Base-by-base conservation (phyloP, 1,140 invertebrate genomes). In the Lasaia peninsularis region DNA sequence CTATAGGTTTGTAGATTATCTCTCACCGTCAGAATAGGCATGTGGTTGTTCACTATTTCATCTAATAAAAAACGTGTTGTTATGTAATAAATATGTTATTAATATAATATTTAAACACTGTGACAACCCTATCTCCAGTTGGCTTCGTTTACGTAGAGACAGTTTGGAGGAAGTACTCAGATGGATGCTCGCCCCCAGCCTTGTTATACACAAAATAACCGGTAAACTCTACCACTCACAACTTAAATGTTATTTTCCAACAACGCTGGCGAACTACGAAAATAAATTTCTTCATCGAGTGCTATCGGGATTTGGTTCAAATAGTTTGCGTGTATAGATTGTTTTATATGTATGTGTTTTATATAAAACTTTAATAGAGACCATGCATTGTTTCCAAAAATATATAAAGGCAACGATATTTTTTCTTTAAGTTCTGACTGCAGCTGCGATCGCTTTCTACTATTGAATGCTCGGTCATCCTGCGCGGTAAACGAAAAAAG, bases 151-250 rank as follows among this genome's bases (percentile, higher is more conserved):
- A 67, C 55, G 51, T 33, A 67, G 54, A 52, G 64, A 63, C 58
- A 67, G 61, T 63, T 63, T 63, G 65, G 35, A 56, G 55, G 55
- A 60, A 63, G 60, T 58, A 67, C 61, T 66, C 60, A 60, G 64
- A 66, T 58, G 55, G 57, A 66, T 58, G 58, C 53, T 66, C 54
- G 53, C 50, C 57, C 48, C 37, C 53, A 31, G 61, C 61, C 61
- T 63, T 63, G 65, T 67, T 67, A 67, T 58, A 60, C 58, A 63
- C 56, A 55, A 62, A 50, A 62, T 57, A 18, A 18, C 55, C 16
- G 28, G 24, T 31, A 24, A 20, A 34, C 59, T 52, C 9, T 56
- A 21, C n/a, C 18, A 11, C 12, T 12, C 34, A 44, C 2, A 21
- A 14, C 28, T 32, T 61, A 61, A 56, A 37, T 6, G 11, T 24